phyloP scores from a whole-genome alignment of 2,113 vertebrate genomes.

The Chunga burmeisteri region DNA sequence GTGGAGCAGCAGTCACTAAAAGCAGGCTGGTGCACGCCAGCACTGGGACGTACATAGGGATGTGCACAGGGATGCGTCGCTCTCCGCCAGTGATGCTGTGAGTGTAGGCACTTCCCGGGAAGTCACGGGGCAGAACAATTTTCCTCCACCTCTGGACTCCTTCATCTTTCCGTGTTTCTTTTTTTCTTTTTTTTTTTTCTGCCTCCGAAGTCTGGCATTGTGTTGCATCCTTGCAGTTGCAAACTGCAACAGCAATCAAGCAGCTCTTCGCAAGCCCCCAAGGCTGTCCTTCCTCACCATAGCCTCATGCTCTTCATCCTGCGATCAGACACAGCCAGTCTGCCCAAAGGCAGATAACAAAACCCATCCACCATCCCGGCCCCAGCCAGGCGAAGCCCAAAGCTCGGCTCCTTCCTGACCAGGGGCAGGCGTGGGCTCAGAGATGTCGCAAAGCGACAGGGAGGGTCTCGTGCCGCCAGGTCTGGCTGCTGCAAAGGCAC shows the following conservation, averaged over 20 bases:
- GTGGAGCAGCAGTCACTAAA: too few relatives aligned
- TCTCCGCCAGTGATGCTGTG: not conserved
- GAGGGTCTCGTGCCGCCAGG: too few relatives aligned
- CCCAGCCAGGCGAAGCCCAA: not conserved
- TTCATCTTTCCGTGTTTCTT: not conserved
- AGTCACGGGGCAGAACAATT: not conserved
- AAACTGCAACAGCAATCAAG: not conserved
- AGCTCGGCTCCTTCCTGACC: too few relatives aligned
- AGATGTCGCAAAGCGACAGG: fast-evolving
- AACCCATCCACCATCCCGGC: fast-evolving
- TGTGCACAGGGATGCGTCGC: too few relatives aligned
- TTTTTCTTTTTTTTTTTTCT: not conserved
- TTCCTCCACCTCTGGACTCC: not conserved
- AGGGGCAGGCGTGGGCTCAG: too few relatives aligned
- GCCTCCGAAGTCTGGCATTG: not conserved
- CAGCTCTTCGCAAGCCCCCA: not conserved
- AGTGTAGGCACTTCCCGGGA: not conserved
- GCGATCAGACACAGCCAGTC: not conserved
- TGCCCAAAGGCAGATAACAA: not conserved
- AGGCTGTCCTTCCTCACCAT: not conserved
- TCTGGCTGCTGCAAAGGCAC: not conserved
- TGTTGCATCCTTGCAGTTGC: not conserved
- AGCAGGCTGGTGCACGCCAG: fast-evolving
- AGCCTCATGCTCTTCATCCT: not conserved
- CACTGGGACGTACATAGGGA: fast-evolving